Evolutionary conservation across 2,888 invertebrate species (phyloP).

Genomic region (Oasisia sp.): DNA sequence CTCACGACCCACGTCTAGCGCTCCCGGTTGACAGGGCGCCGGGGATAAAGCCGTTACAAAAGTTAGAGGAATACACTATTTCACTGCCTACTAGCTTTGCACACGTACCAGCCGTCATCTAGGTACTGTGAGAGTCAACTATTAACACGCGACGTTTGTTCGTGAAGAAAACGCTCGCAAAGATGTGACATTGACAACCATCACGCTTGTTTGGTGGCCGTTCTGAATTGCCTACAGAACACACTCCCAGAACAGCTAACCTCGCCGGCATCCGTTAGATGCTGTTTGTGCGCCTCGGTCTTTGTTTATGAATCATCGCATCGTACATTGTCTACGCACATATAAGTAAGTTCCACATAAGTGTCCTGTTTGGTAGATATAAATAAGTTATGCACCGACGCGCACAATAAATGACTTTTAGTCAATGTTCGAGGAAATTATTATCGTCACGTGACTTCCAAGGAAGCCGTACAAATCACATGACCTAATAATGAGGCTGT

Average conservation of each 20-base stretch:
- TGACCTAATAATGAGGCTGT: not conserved
- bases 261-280: not conserved
- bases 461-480: conserved; percentile 11
- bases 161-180: not conserved
- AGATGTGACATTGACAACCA: not conserved
- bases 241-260: not conserved
- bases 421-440: not conserved
- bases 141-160: not conserved
- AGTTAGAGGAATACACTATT: not conserved
- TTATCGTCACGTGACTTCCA: not conserved
- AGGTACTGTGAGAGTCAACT: not conserved
- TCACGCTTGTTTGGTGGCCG: not conserved
- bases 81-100: not conserved
- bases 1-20: not conserved
- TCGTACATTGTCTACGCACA: not conserved
- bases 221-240: not conserved
- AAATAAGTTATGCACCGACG: not conserved
- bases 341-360: not conserved
- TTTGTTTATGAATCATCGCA: not conserved
- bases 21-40: not conserved
- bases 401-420: not conserved
- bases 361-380: not conserved
- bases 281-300: not conserved
- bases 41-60: not conserved
- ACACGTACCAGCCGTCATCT: not conserved